Conservation (phyloP, 2,113 vertebrate species). For the Elephas maximus region DNA sequence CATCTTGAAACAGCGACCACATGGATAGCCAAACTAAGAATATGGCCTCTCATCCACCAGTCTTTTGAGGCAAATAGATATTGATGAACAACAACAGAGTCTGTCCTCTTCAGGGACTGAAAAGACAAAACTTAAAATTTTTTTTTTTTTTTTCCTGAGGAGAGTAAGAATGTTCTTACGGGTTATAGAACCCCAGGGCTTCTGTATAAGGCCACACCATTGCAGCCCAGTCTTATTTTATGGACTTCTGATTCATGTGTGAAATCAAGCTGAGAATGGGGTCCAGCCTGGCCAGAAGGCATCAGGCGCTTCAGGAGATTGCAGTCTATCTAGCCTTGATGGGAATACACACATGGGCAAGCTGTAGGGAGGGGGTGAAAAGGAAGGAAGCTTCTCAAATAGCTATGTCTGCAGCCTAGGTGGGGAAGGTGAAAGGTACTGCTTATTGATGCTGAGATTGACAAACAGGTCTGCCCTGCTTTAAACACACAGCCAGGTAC, state of each 20-base stretch:
- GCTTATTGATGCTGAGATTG: background rate
- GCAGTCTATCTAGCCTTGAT: background rate
- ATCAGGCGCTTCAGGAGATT: background rate
- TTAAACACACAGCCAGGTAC: background rate
- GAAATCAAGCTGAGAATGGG: constrained; percentile 8
- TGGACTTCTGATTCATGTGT: background rate
- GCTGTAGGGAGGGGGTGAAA: background rate
- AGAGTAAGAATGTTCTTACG: constrained; percentile 24
- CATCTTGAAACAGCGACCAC: background rate
- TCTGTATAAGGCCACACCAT: background rate
- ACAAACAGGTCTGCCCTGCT: background rate
- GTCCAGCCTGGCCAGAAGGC: background rate
- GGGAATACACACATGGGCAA: background rate
- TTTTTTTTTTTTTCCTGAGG: constrained; percentile 41
- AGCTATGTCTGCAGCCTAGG: background rate
- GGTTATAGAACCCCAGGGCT: background rate
- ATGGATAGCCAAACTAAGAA: constrained; percentile 21
- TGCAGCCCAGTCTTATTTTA: background rate
- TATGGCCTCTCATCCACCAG: background rate
- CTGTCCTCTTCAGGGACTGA: background rate
- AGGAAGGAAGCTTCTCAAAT: background rate
- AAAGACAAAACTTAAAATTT: background rate
- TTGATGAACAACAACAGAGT: background rate
- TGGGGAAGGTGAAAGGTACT: background rate
- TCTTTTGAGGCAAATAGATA: constrained; percentile 48